Evolutionary conservation across 2,888 invertebrate species (phyloP).

Genomic region (Rhamnusium bicolor): DNA sequence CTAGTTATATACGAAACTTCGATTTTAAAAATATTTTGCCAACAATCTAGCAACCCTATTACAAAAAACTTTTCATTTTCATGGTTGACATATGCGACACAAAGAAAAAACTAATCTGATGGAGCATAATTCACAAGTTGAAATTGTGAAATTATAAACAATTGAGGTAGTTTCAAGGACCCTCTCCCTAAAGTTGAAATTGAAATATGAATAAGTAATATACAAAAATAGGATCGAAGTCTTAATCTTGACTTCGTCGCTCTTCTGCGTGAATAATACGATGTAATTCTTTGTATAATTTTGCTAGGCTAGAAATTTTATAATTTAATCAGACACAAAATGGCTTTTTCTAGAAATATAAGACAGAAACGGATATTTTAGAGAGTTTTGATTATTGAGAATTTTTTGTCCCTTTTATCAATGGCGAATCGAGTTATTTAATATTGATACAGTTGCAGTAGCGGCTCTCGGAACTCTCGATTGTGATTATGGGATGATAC

Average conservation of each 20-base stretch:
- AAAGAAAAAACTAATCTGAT: neutral
- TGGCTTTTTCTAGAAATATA: neutral
- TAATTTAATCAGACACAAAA: neutral
- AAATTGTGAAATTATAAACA: neutral
- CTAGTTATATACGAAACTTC: no score
- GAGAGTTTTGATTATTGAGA: no score
- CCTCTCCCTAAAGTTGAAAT: conserved; percentile 40
- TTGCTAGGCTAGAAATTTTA: neutral
- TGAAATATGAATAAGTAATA: conserved; percentile 50
- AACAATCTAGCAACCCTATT: no score
- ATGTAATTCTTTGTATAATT: neutral
- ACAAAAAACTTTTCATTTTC: neutral
- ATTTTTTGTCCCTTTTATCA: no score
- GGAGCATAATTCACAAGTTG: neutral
- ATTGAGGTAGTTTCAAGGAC: neutral
- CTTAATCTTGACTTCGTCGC: neutral
- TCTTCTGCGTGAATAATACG: neutral
- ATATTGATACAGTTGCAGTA: no score
- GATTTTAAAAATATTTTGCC: no score
- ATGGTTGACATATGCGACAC: neutral
- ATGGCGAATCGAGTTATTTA: no score
- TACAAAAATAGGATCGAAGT: conserved; percentile 31
- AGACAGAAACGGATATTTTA: neutral
- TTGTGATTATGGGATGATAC: no score
- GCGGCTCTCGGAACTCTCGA: no score